Percentiles rank a stretch among this genome's conserved stretches.
phyloP scores from a whole-genome alignment of 2,797 vertebrate species.

The Epinephelus coioides region DNA sequence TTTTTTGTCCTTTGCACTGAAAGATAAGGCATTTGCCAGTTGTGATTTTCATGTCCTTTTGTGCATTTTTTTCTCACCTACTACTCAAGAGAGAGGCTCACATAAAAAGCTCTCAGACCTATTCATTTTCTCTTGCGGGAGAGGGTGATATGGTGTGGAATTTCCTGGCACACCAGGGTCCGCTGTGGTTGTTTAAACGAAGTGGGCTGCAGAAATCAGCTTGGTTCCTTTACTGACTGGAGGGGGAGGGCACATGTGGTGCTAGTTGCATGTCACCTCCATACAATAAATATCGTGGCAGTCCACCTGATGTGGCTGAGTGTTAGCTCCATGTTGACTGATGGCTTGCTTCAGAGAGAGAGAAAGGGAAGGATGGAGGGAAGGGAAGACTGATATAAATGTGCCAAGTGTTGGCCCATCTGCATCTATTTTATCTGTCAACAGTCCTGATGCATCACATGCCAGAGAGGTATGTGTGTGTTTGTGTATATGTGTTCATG shows the following conservation, averaged over 20 bases:
- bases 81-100: too few relatives aligned
- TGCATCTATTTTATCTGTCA: slow-evolving; percentile 58
- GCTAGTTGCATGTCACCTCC: not conserved
- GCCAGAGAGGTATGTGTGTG: slow-evolving; percentile 15
- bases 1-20: not conserved
- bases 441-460: slow-evolving; percentile 28
- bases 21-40: slow-evolving; percentile 12
- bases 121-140: not conserved
- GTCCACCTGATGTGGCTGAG: slow-evolving; percentile 33
- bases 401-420: slow-evolving; percentile 48
- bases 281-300: slow-evolving; percentile 27
- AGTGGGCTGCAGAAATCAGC: slow-evolving; percentile 22
- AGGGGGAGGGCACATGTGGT: not conserved
- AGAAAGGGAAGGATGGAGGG: slow-evolving; percentile 38
- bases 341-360: slow-evolving; percentile 53
- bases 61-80: not conserved
- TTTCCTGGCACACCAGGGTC: slow-evolving; percentile 17
- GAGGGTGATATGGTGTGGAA: slow-evolving; percentile 4
- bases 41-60: slow-evolving; percentile 18
- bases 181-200: slow-evolving; percentile 27
- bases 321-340: slow-evolving; percentile 48
- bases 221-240: not conserved
- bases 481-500: slow-evolving; percentile 9
- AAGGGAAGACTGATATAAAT: slow-evolving; percentile 47
- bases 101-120: not conserved